phyloP scores from a whole-genome alignment of 2,888 invertebrate genomes.

The Drosophila robusta region DNA sequence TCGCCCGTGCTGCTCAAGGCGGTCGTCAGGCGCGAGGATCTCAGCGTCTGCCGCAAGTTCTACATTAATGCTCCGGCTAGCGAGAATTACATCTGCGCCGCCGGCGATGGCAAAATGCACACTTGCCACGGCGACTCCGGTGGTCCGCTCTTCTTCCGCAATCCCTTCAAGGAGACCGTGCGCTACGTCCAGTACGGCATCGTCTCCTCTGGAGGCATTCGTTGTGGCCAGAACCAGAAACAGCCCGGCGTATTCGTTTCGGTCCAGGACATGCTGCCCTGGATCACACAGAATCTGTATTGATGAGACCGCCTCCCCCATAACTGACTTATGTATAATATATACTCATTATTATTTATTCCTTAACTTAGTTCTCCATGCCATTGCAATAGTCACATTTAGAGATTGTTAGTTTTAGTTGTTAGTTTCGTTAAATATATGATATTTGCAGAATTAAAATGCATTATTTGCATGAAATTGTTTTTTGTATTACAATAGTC shows the following conservation, averaged over 20 bases:
- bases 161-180: slow-evolving; percentile 44
- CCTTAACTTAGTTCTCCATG: slow-evolving; percentile 37
- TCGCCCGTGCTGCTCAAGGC: slow-evolving; percentile 73
- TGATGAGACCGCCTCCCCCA: slow-evolving; percentile 8
- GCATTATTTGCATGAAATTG: no score
- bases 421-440: slow-evolving; percentile 21
- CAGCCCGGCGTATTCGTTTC: slow-evolving; percentile 87
- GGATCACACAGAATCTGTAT: slow-evolving; percentile 85
- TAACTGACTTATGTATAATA: background rate
- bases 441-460: slow-evolving; percentile 31
- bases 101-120: slow-evolving; percentile 56
- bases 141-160: slow-evolving; percentile 72
- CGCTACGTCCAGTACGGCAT: slow-evolving; percentile 86
- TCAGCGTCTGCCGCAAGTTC: slow-evolving; percentile 66
- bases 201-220: slow-evolving; percentile 87
- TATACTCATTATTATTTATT: slow-evolving; percentile 48
- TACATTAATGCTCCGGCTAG: slow-evolving; percentile 49
- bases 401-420: slow-evolving; percentile 31
- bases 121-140: slow-evolving; percentile 81
- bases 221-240: slow-evolving; percentile 85
- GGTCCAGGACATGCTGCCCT: slow-evolving; percentile 86
- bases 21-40: slow-evolving; percentile 45
- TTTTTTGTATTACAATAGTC: no score
- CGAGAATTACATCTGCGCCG: slow-evolving; percentile 81
- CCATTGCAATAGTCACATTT: slow-evolving; percentile 53